Evolutionary conservation across 1,140 invertebrate species (phyloP), one percentile per base, ranked within the genome.

Genomic region (Eumaeus atala): DNA sequence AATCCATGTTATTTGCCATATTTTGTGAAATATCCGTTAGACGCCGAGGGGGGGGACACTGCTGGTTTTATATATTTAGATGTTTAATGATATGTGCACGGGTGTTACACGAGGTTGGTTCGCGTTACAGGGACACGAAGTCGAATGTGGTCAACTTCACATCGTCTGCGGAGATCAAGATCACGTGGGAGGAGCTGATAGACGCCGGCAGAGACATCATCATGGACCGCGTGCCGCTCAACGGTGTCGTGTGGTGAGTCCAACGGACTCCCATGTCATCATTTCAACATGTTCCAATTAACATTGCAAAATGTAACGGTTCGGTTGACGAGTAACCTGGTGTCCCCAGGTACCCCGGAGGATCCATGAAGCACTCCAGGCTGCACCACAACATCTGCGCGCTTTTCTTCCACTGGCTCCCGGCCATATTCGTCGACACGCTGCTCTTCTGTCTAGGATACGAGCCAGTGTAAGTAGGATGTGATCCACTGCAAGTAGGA

Each of bases 301-400:
- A n/a, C n/a, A n/a, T n/a, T n/a, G n/a, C n/a, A n/a, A n/a, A n/a
- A n/a, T n/a, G n/a, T n/a, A n/a, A n/a, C n/a, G n/a, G n/a, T n/a
- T n/a, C n/a, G n/a, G n/a, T n/a, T n/a, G n/a, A n/a, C n/a, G n/a
- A n/a, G n/a, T n/a, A n/a, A n/a, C n/a, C n/a, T n/a, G n/a, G n/a
- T n/a, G n/a, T 95, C 74, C 96, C 97, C 64, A 87, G 85, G 84
- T 96, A 96, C 82, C 95, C 95, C 0, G 94, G 94, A 34, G 95
- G 95, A 4, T 94, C 92, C 0, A 96, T 97, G 93, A 97, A 96
- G 70, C 92, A 91, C 56, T 93, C 91, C 18, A 89, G 92, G 63
- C 69, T 93, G 1, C 70, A 92, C 48, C 95, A 97, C 72, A 92
- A 92, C 58, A 90, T 97, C 37, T 95, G 93, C 69, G 91, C 95